Conservation (phyloP, 92 coral and sea anemone species). For the Porites lobata region DNA sequence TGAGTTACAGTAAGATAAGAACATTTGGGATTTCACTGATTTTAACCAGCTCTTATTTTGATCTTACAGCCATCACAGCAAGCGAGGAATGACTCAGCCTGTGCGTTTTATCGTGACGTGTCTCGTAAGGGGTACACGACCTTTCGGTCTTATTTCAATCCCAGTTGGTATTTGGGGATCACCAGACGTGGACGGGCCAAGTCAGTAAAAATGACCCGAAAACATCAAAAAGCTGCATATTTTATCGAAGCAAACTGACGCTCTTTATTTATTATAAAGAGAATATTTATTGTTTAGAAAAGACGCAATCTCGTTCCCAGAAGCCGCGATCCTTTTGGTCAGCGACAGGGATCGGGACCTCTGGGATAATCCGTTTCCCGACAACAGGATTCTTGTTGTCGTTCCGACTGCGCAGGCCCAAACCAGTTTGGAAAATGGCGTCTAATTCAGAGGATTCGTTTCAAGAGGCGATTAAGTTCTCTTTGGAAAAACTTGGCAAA, state of each 20-base stretch:
- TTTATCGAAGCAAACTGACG: slow-evolving; percentile 47
- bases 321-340: too few relatives aligned
- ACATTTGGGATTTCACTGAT: not conserved
- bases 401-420: too few relatives aligned
- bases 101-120: slow-evolving; percentile 48
- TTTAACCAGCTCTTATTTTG: slow-evolving; percentile 24
- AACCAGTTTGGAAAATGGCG: too few relatives aligned
- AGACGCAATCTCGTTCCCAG: too few relatives aligned
- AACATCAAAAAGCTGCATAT: slow-evolving; percentile 56
- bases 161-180: slow-evolving; percentile 60
- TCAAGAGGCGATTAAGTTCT: too few relatives aligned
- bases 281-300: slow-evolving; percentile 35
- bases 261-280: slow-evolving; percentile 14
- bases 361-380: too few relatives aligned
- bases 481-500: too few relatives aligned
- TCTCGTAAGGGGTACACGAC: slow-evolving; percentile 64
- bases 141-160: slow-evolving; percentile 37
- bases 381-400: too few relatives aligned
- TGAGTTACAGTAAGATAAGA: not conserved
- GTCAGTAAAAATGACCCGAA: slow-evolving; percentile 58
- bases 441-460: too few relatives aligned
- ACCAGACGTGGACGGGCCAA: slow-evolving; percentile 59
- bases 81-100: slow-evolving; percentile 33
- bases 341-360: too few relatives aligned
- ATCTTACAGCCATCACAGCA: slow-evolving; percentile 41